phyloP scores from a whole-genome alignment of 2,888 invertebrate species.

The Cephus runcator region DNA sequence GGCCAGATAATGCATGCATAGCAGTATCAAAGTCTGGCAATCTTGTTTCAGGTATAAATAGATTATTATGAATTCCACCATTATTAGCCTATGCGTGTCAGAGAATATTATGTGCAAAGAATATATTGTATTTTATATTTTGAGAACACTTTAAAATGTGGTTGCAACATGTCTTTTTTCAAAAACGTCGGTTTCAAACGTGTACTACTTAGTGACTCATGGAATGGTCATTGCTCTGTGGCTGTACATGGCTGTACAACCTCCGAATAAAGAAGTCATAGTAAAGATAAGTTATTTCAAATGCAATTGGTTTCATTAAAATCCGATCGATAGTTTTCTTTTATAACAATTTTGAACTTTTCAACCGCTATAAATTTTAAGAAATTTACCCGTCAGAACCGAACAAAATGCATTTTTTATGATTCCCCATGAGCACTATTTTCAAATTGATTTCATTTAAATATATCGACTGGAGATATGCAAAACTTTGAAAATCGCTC shows the following conservation, averaged over 20 bases:
- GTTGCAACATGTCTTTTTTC: constrained; percentile 9
- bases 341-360: no score
- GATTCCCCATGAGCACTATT: no score
- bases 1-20: constrained; percentile 16
- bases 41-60: constrained; percentile 6
- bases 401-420: no score
- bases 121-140: background rate
- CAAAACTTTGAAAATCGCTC: no score
- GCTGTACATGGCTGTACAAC: background rate
- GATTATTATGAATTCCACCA: background rate
- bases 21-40: constrained; percentile 5
- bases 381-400: no score
- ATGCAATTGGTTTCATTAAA: no score
- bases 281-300: background rate
- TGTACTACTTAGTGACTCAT: constrained; percentile 6
- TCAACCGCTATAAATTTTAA: no score
- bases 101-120: no score
- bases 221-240: constrained; percentile 8
- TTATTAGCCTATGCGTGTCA: no score
- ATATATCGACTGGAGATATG: no score
- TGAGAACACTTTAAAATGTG: constrained; percentile 12
- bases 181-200: background rate
- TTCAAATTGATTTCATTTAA: no score
- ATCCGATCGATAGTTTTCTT: no score
- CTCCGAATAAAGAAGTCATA: background rate